Evolutionary conservation across 1,140 invertebrate species (phyloP).

Genomic region (Ladona fulva): DNA sequence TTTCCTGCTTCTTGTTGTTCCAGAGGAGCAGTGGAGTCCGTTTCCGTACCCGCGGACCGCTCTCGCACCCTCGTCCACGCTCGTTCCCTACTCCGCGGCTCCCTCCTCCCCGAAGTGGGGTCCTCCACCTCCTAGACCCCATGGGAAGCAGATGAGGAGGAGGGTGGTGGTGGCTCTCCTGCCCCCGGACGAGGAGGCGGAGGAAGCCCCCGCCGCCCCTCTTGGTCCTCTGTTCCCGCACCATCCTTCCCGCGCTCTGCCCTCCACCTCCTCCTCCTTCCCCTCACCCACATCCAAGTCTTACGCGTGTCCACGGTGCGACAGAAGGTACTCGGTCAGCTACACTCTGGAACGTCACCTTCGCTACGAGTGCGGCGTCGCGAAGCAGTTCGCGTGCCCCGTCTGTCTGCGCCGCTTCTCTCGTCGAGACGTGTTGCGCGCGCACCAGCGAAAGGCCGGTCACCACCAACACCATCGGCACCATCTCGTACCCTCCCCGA

Average conservation of each 20-base stretch:
- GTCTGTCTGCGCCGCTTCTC: constrained; percentile 32
- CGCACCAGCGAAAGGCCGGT: constrained; percentile 30
- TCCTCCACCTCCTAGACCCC: neutral
- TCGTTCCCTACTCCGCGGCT: neutral
- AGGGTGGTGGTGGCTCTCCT: neutral
- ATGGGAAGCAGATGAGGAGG: neutral
- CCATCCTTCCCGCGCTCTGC: neutral
- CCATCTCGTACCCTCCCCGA: neutral
- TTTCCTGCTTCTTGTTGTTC: constrained; percentile 9
- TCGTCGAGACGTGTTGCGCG: constrained; percentile 30
- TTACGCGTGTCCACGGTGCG: constrained; percentile 35
- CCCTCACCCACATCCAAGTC: constrained; percentile 26
- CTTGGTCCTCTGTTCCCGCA: neutral
- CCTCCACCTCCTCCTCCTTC: neutral
- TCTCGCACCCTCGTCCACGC: neutral
- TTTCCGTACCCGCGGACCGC: neutral
- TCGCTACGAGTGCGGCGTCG: constrained; percentile 36
- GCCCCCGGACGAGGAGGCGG: neutral
- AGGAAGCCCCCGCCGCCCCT: neutral
- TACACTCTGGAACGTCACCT: constrained; percentile 37
- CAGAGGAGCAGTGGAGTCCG: neutral
- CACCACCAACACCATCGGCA: constrained; percentile 19
- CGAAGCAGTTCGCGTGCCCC: constrained; percentile 34
- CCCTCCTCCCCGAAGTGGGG: neutral
- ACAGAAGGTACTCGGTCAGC: constrained; percentile 35